Conservation (phyloP, 2,797 vertebrate genomes). For the Poeciliopsis paucimaculata region DNA sequence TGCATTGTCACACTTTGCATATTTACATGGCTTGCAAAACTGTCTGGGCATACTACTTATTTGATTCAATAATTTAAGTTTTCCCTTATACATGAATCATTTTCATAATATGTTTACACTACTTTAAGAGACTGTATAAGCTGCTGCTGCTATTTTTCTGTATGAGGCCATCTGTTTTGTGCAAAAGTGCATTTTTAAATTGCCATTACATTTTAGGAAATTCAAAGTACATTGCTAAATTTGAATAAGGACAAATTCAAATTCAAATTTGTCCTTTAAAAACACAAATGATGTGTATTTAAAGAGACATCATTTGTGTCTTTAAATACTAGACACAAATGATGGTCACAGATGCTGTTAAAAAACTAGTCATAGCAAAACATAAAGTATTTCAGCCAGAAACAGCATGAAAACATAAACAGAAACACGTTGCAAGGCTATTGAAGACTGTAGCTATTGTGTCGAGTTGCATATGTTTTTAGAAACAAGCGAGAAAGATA, state of each 20-base stretch:
- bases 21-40: not conserved
- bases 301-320: too few relatives aligned
- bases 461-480: not conserved
- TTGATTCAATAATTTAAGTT: not conserved
- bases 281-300: too few relatives aligned
- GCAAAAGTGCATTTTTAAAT: not conserved
- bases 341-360: too few relatives aligned
- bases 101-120: not conserved
- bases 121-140: not conserved
- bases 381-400: not conserved
- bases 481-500: not conserved
- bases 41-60: not conserved
- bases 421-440: not conserved
- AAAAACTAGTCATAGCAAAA: not conserved
- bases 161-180: not conserved
- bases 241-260: not conserved
- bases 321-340: too few relatives aligned
- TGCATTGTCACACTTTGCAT: not conserved
- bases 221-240: not conserved
- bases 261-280: too few relatives aligned
- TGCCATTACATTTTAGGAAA: not conserved
- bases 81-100: not conserved
- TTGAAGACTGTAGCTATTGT: not conserved
- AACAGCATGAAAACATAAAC: not conserved
- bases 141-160: not conserved